Conservation (phyloP, 2,113 vertebrate genomes). For the Ciconia stormi region DNA sequence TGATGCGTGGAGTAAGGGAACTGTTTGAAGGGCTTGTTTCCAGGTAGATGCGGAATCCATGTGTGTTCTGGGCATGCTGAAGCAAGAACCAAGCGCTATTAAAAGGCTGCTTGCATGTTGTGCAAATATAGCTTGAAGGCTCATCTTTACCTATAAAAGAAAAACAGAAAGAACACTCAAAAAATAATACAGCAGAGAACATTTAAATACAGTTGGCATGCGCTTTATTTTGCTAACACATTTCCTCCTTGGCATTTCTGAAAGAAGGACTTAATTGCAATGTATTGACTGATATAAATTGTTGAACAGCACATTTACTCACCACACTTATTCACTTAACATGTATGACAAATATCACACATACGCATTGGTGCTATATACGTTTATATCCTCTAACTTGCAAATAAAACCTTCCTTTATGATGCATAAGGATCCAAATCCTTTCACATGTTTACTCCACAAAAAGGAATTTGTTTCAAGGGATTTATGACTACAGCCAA, state of each 20-base stretch:
- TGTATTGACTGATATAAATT: conserved; percentile 64
- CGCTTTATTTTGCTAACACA: conserved; percentile 47
- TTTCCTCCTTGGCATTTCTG: conserved; percentile 63
- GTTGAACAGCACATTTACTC: conserved; percentile 47
- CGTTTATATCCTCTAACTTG: conserved; percentile 1
- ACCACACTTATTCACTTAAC: conserved; percentile 46
- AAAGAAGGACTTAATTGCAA: conserved; percentile 67
- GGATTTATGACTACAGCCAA: not conserved
- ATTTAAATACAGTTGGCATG: conserved; percentile 22
- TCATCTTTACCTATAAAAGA: conserved; percentile 91
- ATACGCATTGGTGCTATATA: not conserved
- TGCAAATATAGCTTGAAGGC: conserved; percentile 98
- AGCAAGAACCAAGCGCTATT: conserved; percentile 98
- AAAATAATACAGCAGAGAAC: conserved; percentile 23
- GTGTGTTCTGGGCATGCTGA: conserved; percentile 97
- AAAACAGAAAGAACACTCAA: conserved; percentile 67
- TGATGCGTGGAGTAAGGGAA: conserved; percentile 92
- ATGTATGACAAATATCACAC: conserved; percentile 56
- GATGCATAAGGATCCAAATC: not conserved
- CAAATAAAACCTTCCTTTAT: conserved; percentile 36
- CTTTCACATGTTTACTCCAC: conserved; percentile 22
- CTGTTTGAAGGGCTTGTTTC: conserved; percentile 90
- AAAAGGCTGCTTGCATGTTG: conserved; percentile 98
- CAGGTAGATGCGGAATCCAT: conserved; percentile 98
- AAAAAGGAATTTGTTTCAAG: conserved; percentile 26